Evolutionary conservation across 2,888 invertebrate species (phyloP).

Genomic region (Melanophora roralis): DNA sequence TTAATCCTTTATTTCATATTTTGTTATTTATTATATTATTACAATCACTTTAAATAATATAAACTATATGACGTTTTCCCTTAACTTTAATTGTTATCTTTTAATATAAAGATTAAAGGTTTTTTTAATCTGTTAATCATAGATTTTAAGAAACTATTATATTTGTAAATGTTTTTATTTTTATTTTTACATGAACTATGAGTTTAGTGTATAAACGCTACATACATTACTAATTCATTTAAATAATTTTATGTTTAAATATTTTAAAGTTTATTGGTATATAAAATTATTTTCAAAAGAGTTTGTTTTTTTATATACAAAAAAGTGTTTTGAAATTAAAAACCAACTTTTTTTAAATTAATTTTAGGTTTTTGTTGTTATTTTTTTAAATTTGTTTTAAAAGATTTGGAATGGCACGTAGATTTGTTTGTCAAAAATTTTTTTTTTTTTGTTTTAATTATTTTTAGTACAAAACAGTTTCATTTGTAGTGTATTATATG

Average conservation of each 20-base stretch:
- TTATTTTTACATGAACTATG: too few relatives aligned
- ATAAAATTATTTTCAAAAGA: slow-evolving; percentile 55
- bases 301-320: slow-evolving; percentile 14
- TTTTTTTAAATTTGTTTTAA: background rate
- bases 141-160: slow-evolving; percentile 48
- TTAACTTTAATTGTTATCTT: background rate
- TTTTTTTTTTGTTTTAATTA: slow-evolving; percentile 65
- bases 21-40: slow-evolving; percentile 55
- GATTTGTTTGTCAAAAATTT: slow-evolving; percentile 57
- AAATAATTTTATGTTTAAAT: slow-evolving; percentile 23
- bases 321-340: too few relatives aligned
- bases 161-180: background rate
- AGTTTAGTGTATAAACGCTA: too few relatives aligned
- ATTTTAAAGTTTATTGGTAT: too few relatives aligned
- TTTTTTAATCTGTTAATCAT: slow-evolving; percentile 45
- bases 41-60: slow-evolving; percentile 64
- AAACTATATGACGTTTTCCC: slow-evolving; percentile 44
- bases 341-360: too few relatives aligned
- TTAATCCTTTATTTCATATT: slow-evolving; percentile 59
- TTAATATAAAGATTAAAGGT: slow-evolving; percentile 51
- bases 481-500: background rate
- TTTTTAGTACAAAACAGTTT: slow-evolving; percentile 4
- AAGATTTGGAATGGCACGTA: slow-evolving; percentile 73
- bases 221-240: too few relatives aligned
- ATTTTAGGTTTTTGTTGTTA: slow-evolving; percentile 13